Evolutionary conservation across 2,888 invertebrate species (phyloP).

Genomic region (Euphydryas editha): DNA sequence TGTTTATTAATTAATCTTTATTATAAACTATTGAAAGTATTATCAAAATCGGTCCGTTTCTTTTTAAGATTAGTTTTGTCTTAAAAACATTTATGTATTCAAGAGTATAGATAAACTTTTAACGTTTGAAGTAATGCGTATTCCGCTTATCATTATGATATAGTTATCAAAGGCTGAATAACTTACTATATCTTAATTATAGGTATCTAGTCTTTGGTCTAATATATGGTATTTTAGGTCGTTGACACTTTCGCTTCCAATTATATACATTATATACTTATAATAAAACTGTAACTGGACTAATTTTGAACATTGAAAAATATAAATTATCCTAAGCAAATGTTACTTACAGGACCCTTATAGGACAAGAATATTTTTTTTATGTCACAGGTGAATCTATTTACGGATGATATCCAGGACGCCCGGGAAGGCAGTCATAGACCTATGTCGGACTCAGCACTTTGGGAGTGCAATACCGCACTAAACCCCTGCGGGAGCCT

Average conservation of each 20-base stretch:
- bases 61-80: background rate
- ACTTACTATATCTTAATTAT: background rate
- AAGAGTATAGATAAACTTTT: background rate
- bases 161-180: background rate
- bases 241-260: background rate
- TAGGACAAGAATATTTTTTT: too few relatives aligned
- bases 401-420: too few relatives aligned
- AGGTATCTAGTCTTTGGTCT: background rate
- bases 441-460: too few relatives aligned
- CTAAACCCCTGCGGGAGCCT: too few relatives aligned
- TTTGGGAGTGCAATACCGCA: too few relatives aligned
- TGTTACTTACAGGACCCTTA: too few relatives aligned
- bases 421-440: too few relatives aligned
- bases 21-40: background rate
- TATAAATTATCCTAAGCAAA: too few relatives aligned
- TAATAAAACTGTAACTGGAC: too few relatives aligned
- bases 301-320: too few relatives aligned
- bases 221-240: background rate
- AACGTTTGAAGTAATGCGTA: background rate
- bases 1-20: background rate
- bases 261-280: too few relatives aligned
- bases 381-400: too few relatives aligned
- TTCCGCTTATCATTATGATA: slow-evolving; percentile 2
- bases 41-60: background rate
- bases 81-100: background rate